phyloP scores from a whole-genome alignment of 2,888 invertebrate genomes.

The Idaea dimidiata region DNA sequence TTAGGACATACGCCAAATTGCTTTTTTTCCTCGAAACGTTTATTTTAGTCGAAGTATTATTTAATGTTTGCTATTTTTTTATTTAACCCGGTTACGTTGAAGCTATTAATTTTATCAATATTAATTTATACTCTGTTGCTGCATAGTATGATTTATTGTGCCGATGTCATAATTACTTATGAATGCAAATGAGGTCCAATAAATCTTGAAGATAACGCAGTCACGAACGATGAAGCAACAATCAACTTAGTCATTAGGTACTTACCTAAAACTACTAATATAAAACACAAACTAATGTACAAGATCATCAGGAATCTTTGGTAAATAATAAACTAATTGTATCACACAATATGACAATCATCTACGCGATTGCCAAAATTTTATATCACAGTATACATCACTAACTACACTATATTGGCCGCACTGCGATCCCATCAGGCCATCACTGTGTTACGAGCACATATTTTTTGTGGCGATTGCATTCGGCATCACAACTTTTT shows the following conservation, averaged over 20 bases:
- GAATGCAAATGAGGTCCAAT: conserved; percentile 47
- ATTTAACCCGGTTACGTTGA: not conserved
- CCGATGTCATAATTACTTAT: conserved; percentile 48
- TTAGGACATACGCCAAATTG: conserved; percentile 2
- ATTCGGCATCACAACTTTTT: conserved; percentile 74
- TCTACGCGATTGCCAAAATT: conserved; percentile 73
- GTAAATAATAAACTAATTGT: conserved; percentile 78
- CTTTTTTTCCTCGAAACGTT: not conserved
- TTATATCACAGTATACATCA: conserved; percentile 79
- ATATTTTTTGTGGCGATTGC: conserved; percentile 73
- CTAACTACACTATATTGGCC: conserved; percentile 72
- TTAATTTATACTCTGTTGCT: conserved; percentile 24
- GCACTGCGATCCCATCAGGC: conserved; percentile 77
- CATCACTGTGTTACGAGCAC: conserved; percentile 72
- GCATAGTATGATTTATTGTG: conserved; percentile 31
- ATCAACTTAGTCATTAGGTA: conserved; percentile 32
- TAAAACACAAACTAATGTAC: conserved; percentile 80
- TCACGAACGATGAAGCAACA: conserved; percentile 29
- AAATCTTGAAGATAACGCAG: conserved; percentile 51
- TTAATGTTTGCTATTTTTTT: conserved; percentile 2
- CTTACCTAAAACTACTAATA: conserved; percentile 81
- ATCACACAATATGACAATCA: conserved; percentile 77
- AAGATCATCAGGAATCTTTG: conserved; percentile 81
- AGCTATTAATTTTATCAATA: conserved; percentile 8
- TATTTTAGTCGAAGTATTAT: not conserved